Conservation (phyloP, 1,140 invertebrate species). For the Zaprionus davidi region DNA sequence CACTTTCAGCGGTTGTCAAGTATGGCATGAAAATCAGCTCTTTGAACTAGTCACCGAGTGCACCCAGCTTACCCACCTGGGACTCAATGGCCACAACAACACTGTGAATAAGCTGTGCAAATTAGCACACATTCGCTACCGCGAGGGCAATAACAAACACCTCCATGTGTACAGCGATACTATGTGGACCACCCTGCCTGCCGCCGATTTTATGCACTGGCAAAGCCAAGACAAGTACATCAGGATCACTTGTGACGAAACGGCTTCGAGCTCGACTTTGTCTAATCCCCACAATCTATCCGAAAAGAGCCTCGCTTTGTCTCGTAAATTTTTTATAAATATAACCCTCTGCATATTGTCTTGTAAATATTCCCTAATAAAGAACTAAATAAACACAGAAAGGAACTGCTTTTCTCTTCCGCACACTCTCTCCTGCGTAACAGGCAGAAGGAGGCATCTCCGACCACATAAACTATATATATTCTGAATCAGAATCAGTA, state of each 20-base stretch:
- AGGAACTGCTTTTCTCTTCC: too few species aligned
- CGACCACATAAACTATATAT: too few species aligned
- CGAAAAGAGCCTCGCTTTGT: neutral
- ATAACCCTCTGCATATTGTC: slow-evolving; percentile 2
- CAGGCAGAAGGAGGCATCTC: too few species aligned
- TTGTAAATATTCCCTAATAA: slow-evolving; percentile 25
- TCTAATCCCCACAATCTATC: neutral
- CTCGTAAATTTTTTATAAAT: slow-evolving; percentile 5
- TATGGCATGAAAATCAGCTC: slow-evolving; percentile 51
- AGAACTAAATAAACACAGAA: too few species aligned
- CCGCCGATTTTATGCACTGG: slow-evolving; percentile 58
- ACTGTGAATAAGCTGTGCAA: slow-evolving; percentile 54
- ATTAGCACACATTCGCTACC: slow-evolving; percentile 43
- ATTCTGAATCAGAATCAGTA: too few species aligned
- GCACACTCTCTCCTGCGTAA: too few species aligned
- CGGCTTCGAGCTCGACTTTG: slow-evolving; percentile 60
- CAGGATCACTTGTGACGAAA: slow-evolving; percentile 66
- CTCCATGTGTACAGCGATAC: slow-evolving; percentile 60
- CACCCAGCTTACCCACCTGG: slow-evolving; percentile 49
- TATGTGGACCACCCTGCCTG: slow-evolving; percentile 58
- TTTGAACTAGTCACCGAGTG: slow-evolving; percentile 61
- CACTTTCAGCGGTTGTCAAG: slow-evolving; percentile 70
- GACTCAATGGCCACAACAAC: slow-evolving; percentile 63
- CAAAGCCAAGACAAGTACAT: slow-evolving; percentile 45
- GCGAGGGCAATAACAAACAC: slow-evolving; percentile 42